These are phyloP conservation scores for Muscidifurax raptorellus DNA, from an alignment of 1,140 invertebrate species.

Conservation along the genomic window DNA sequence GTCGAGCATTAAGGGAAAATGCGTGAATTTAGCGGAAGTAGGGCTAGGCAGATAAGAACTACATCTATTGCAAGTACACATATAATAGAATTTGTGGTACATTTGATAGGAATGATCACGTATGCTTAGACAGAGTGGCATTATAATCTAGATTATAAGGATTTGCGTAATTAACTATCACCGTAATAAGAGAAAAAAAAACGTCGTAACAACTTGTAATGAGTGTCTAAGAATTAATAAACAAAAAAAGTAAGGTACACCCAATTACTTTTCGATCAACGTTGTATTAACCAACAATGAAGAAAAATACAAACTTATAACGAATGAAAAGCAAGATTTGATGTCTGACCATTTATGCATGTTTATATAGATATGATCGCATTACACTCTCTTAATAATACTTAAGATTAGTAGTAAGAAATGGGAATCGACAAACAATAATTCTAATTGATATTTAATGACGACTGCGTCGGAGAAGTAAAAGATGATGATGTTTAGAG, in stretches of 20 bases:
- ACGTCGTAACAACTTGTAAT: conserved; percentile 35
- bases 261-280: conserved; percentile 33
- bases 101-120: conserved; percentile 50
- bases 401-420: conserved; percentile 22
- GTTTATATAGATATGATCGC: conserved; percentile 42
- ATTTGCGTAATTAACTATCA: conserved; percentile 50
- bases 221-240: conserved; percentile 37
- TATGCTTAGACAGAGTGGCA: conserved; percentile 42
- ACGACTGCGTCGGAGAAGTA: conserved; percentile 35
- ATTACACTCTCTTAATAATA: conserved; percentile 50
- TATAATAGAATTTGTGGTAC: conserved; percentile 33
- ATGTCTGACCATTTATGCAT: conserved; percentile 38
- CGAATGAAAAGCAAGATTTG: conserved; percentile 24
- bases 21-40: conserved; percentile 24
- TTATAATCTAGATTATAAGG: conserved; percentile 38
- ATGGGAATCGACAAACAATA: conserved; percentile 17
- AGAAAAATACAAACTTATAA: background rate
- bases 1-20: conserved; percentile 25
- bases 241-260: conserved; percentile 7
- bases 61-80: conserved; percentile 26
- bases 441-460: conserved; percentile 11
- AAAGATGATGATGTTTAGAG: conserved; percentile 51
- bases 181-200: conserved; percentile 35
- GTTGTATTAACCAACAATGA: conserved; percentile 17
- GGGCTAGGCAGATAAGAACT: conserved; percentile 27